phyloP scores from a whole-genome alignment of 2,797 vertebrate genomes.

The Gallinago solitaria region DNA sequence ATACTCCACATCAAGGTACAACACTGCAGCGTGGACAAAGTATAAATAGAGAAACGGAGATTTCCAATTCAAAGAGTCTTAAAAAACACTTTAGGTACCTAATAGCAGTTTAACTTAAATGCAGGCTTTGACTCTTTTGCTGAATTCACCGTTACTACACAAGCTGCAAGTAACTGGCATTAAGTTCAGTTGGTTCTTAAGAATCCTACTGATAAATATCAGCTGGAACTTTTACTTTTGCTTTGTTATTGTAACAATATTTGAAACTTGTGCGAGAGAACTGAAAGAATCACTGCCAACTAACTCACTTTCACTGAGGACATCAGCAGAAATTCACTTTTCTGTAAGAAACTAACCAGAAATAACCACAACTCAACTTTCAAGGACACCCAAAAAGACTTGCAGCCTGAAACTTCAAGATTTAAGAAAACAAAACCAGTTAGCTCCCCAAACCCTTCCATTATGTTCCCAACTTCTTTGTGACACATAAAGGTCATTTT shows the following conservation, averaged over 20 bases:
- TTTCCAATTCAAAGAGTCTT: background rate
- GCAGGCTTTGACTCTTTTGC: background rate
- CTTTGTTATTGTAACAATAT: background rate
- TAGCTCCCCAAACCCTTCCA: background rate
- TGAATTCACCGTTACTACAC: background rate
- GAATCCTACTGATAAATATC: background rate
- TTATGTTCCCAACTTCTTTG: background rate
- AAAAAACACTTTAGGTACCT: background rate
- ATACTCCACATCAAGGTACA: background rate
- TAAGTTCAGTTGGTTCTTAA: background rate
- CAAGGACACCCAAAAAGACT: background rate
- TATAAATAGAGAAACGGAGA: background rate
- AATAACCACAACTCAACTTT: background rate
- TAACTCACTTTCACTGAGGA: background rate
- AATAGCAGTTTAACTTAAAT: background rate
- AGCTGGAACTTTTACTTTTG: background rate
- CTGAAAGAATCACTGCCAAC: background rate
- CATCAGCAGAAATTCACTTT: background rate
- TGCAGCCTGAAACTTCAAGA: background rate
- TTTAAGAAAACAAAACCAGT: background rate
- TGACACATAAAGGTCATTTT: constrained; percentile 34
- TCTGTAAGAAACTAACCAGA: background rate
- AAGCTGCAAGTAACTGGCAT: background rate
- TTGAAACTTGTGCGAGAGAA: background rate
- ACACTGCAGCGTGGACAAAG: background rate